A percentile compares a stretch with the other conserved stretches of the same genome.
phyloP scores from a whole-genome alignment of 2,113 vertebrate genomes.

The Panurus biarmicus region DNA sequence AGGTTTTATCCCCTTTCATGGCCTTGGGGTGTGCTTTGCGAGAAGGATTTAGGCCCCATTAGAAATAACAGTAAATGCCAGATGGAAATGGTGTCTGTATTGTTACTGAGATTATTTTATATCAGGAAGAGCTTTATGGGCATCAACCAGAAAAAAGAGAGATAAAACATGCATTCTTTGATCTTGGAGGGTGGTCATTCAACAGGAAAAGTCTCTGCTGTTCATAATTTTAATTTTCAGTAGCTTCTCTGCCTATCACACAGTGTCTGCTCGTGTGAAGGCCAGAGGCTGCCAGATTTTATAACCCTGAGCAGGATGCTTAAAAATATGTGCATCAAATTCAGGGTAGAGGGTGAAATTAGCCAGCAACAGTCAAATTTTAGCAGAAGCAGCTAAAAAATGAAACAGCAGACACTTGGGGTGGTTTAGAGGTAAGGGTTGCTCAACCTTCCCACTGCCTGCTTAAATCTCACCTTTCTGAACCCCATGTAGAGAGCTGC shows the following conservation, averaged over 20 bases:
- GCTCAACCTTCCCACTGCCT: background rate
- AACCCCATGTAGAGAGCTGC: background rate
- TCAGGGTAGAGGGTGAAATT: background rate
- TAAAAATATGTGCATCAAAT: background rate
- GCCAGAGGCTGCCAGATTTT: background rate
- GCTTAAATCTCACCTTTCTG: background rate
- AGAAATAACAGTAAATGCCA: background rate
- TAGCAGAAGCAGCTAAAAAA: background rate
- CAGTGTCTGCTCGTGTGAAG: background rate
- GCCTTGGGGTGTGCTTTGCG: background rate
- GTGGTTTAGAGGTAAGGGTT: background rate
- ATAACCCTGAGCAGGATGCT: background rate
- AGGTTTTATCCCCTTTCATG: background rate
- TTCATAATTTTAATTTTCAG: slow-evolving; percentile 4
- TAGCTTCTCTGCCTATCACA: background rate
- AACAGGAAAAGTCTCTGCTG: background rate
- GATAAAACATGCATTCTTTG: background rate
- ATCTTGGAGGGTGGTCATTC: background rate
- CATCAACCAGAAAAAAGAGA: background rate
- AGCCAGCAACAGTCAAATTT: background rate
- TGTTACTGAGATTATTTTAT: background rate
- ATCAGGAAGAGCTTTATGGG: background rate
- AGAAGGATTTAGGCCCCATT: background rate
- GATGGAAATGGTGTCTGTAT: background rate
- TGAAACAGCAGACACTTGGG: background rate